Percentiles rank a stretch among this genome's conserved stretches.
phyloP scores from a whole-genome alignment of 2,113 vertebrate species.

The Percopsis transmontana region DNA sequence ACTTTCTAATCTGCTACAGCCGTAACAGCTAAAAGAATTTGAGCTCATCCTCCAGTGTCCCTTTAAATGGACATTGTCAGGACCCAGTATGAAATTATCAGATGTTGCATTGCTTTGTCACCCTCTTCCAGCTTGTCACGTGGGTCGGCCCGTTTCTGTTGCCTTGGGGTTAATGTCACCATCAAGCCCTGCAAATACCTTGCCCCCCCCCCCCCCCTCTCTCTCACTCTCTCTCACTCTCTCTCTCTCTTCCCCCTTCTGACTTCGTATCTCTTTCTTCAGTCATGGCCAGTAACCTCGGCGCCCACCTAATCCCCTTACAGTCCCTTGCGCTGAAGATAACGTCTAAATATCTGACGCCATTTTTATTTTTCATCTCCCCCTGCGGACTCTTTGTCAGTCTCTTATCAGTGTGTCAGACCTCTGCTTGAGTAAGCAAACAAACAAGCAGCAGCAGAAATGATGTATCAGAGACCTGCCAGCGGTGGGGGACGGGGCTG shows the following conservation, averaged over 20 bases:
- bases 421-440: conserved; percentile 71
- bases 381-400: conserved; percentile 63
- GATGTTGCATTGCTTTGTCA: conserved; percentile 47
- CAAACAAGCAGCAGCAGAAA: conserved; percentile 64
- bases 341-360: conserved; percentile 62
- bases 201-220: conserved; percentile 4
- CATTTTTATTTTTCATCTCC: conserved; percentile 57
- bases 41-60: conserved; percentile 17
- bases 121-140: conserved; percentile 33
- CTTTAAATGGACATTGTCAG: conserved; percentile 38
- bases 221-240: not conserved
- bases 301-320: conserved; percentile 20
- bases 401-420: conserved; percentile 69
- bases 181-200: conserved; percentile 39
- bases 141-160: conserved; percentile 23
- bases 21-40: conserved; percentile 39
- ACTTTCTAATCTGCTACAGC: not conserved
- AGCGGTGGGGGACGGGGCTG: conserved; percentile 62
- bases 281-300: conserved; percentile 26
- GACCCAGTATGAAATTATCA: conserved; percentile 46
- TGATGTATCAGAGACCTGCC: conserved; percentile 68
- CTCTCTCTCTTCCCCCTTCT: not conserved
- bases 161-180: conserved; percentile 42
- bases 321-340: conserved; percentile 43
- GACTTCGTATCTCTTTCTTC: conserved; percentile 1